A percentile compares a stretch with the other conserved stretches of the same genome.
Conservation (phyloP, 2,113 vertebrate species). For the Alligator sinensis region DNA sequence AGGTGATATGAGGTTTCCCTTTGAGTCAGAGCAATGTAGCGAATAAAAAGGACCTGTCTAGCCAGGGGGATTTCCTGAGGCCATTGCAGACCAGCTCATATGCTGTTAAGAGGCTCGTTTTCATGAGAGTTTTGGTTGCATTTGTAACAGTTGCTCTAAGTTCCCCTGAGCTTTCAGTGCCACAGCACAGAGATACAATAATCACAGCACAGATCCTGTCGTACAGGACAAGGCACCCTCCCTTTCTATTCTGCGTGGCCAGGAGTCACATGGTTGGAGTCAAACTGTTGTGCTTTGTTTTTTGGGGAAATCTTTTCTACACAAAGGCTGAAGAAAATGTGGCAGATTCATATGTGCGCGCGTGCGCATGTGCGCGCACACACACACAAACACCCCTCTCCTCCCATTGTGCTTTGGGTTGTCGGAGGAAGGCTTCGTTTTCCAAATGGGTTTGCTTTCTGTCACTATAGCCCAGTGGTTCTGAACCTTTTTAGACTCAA, state of each 20-base stretch:
- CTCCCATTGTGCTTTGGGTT: not conserved
- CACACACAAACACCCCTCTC: not conserved
- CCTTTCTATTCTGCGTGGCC: slow-evolving; percentile 56
- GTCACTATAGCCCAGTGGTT: too few species aligned
- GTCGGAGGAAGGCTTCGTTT: not conserved
- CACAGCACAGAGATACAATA: slow-evolving; percentile 73
- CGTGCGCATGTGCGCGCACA: too few species aligned
- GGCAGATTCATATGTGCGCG: not conserved
- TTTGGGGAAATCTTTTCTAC: not conserved
- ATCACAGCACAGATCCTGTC: slow-evolving; percentile 47
- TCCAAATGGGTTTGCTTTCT: not conserved
- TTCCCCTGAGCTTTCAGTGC: slow-evolving; percentile 78
- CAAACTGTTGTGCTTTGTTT: slow-evolving; percentile 47
- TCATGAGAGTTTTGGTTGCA: slow-evolving; percentile 75
- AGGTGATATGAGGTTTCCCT: slow-evolving; percentile 77
- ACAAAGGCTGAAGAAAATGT: not conserved
- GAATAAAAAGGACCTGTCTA: slow-evolving; percentile 81
- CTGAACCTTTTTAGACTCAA: too few species aligned
- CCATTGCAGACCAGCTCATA: slow-evolving; percentile 78
- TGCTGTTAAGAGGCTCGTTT: slow-evolving; percentile 75
- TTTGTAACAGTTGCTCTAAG: slow-evolving; percentile 78
- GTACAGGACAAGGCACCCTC: slow-evolving; percentile 61
- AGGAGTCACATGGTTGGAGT: slow-evolving; percentile 62
- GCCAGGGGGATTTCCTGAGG: slow-evolving; percentile 85
- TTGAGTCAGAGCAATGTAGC: slow-evolving; percentile 76